Evolutionary conservation across 2,888 invertebrate genomes (phyloP), one percentile per base, ranked within the genome.

Genomic region (Aricia artaxerxes): DNA sequence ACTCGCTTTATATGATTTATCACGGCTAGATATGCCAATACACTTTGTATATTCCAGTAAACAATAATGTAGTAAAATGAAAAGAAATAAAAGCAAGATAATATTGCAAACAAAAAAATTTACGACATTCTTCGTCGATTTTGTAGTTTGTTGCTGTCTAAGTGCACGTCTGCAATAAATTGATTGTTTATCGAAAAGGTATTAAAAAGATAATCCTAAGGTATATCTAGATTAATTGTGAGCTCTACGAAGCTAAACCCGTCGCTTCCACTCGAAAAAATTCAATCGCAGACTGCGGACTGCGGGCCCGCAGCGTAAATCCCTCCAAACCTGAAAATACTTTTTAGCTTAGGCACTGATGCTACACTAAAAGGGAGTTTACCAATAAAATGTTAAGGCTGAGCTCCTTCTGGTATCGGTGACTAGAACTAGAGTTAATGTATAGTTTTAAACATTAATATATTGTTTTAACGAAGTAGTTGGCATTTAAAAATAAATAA

Each of bases 201-300:
- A 75, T 44, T 75, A 31, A 78, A 57, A 38, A n/a, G 13, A 53
- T 53, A 31, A 73, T 72, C 24, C 73, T 64, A 4, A n/a, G 76
- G 16, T 72, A 35, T 69, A 77, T 82, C 79, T 60, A 80, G 76
- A 78, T 78, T 7, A 2, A 81, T 82, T 80, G 83, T 82, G 82
- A 79, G 79, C 75, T 80, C 78, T 79, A 83, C 80, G 81, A 79
- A 81, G 87, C 88, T 88, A 89, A 87, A 88, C 87, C 91, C 88
- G 92, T 92, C 92, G 88, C 90, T 93, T 93, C 92, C 93, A 93
- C 93, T 92, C 89, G 93, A 93, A 93, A 93, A 93, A 93, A 85
- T 92, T 91, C 93, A 92, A 93, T 92, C 92, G 87, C 88, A 69
- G 69, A 35, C 69, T 88, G 86, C 91, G 90, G 90, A 88, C 90